Percentiles rank a stretch among this genome's conserved stretches.
phyloP scores from a whole-genome alignment of 2,797 vertebrate genomes.

The Mus spretus region DNA sequence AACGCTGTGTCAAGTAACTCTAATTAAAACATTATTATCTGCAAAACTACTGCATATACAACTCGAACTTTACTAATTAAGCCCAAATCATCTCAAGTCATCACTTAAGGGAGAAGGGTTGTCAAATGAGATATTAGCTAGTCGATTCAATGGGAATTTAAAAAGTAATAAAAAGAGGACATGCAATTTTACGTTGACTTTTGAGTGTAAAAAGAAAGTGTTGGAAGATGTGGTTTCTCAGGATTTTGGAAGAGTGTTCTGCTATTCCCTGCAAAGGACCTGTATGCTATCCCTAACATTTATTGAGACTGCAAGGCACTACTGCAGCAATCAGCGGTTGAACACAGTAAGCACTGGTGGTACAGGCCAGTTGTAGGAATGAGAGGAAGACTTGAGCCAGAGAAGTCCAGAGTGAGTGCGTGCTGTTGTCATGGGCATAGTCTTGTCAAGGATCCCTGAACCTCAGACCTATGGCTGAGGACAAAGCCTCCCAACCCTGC shows the following conservation, averaged over 20 bases:
- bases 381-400: background rate
- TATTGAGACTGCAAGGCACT: background rate
- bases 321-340: background rate
- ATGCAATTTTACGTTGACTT: slow-evolving; percentile 66
- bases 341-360: background rate
- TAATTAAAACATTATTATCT: slow-evolving; percentile 80
- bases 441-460: background rate
- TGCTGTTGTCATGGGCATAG: background rate
- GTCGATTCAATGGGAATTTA: slow-evolving; percentile 64
- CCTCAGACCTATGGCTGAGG: background rate
- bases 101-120: slow-evolving; percentile 31
- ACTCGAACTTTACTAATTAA: slow-evolving; percentile 77
- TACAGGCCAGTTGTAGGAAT: background rate
- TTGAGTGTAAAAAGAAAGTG: slow-evolving; percentile 47
- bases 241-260: slow-evolving; percentile 62
- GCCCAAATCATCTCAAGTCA: slow-evolving; percentile 45
- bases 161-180: slow-evolving; percentile 31
- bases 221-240: slow-evolving; percentile 64
- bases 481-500: background rate
- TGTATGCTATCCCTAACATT: background rate
- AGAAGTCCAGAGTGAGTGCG: background rate
- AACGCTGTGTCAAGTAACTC: slow-evolving; percentile 75
- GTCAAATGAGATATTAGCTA: slow-evolving; percentile 52
- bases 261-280: slow-evolving; percentile 64
- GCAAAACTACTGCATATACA: slow-evolving; percentile 65